A percentile compares a stretch with the other conserved stretches of the same genome.
Conservation (phyloP, 1,140 invertebrate genomes). For the Brachionus manjavacas region DNA sequence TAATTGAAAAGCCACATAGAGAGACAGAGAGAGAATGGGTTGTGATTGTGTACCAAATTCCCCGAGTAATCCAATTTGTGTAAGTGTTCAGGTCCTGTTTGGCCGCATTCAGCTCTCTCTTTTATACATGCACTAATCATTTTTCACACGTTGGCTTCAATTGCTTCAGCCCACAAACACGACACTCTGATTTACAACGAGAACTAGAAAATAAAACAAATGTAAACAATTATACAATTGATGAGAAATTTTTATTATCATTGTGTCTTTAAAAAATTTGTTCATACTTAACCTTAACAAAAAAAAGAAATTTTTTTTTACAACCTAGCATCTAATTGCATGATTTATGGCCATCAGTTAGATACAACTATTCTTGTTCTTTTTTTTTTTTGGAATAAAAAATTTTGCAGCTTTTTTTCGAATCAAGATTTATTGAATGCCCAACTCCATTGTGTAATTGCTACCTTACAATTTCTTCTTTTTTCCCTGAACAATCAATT, state of each 20-base stretch:
- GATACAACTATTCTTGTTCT: not conserved
- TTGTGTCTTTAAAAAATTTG: not conserved
- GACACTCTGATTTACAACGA: not conserved
- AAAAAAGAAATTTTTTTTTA: not conserved
- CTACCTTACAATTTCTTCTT: too few relatives aligned
- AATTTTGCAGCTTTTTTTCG: not conserved
- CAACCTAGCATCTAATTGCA: not conserved
- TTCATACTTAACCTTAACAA: slow-evolving; percentile 20
- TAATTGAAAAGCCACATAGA: not conserved
- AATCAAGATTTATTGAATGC: too few relatives aligned
- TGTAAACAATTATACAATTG: slow-evolving; percentile 37
- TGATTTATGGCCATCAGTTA: not conserved
- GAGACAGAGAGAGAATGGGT: not conserved
- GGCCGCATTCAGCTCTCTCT: not conserved
- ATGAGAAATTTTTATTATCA: slow-evolving; percentile 24
- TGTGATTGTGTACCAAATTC: not conserved
- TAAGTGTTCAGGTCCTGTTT: not conserved
- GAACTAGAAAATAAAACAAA: not conserved
- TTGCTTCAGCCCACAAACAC: not conserved
- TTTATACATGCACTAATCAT: not conserved
- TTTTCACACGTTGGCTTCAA: not conserved
- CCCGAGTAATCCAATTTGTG: not conserved
- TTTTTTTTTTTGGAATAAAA: not conserved
- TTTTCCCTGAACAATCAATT: too few relatives aligned
- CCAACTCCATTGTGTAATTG: too few relatives aligned